Base-by-base conservation (phyloP, 2,113 vertebrate species). In the Nanorana parkeri region DNA sequence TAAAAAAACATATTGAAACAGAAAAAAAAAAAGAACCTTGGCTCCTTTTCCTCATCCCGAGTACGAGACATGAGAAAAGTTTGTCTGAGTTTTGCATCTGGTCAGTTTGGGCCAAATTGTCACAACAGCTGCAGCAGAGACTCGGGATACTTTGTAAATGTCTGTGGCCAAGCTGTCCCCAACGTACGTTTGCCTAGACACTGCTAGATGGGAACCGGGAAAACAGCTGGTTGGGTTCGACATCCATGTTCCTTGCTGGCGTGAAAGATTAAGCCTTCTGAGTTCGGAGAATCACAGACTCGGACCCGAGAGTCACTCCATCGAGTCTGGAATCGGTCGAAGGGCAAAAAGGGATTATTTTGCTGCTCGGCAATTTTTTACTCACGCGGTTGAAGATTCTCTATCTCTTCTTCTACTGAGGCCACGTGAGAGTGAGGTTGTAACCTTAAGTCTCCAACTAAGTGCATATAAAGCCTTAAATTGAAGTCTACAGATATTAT, bases 221-320 rank as follows among this genome's bases (percentile, higher is more conserved):
- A 68, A 68, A 68, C 65, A 80, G 66, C 66, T 80, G 66, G 17
- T 60, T 60, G 69, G 66, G 55, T 69, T 51, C 21, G 66, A 51
- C 71, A 61, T 80, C 28, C 36, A 32, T 58, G 32, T 51, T 68
- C 54, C 66, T 68, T 63, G 21, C 28, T 26, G 20, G 32, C 41
- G n/a, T 26, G 61, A 60, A 68, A 80, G 65, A 47, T 69, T 80
- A 80, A 80, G 78, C 78, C 78, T 68, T 80, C n/a, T 69, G 78
- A 55, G 66, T 5, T 51, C 23, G 60, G 78, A 80, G 78, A 51
- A 80, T 80, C 78, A 80, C 78, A 80, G 67, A 69, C 67, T 5
- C 3, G 17, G 20, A 79, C 77, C 77, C 66, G 24, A 60, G 78
- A 55, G 78, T 60, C 66, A 19, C 32, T 61, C 54, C 6, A 41